phyloP scores from a whole-genome alignment of 2,888 invertebrate genomes.

The Polia nebulosa region DNA sequence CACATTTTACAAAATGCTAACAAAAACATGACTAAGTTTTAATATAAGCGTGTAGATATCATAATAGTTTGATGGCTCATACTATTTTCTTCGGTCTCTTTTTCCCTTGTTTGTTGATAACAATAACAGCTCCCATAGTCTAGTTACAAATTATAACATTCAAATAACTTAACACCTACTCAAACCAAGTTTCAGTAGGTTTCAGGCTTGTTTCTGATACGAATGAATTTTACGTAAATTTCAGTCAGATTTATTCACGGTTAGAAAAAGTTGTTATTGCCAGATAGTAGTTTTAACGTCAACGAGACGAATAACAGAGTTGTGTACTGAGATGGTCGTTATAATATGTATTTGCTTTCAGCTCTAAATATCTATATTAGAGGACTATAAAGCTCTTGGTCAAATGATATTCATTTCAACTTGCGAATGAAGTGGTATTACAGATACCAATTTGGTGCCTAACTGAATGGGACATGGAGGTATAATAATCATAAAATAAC shows the following conservation, averaged over 20 bases:
- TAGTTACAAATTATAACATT: slow-evolving; percentile 37
- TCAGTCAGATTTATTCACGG: slow-evolving; percentile 27
- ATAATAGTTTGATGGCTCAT: not conserved
- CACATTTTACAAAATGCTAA: not conserved
- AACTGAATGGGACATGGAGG: not conserved
- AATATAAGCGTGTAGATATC: no score
- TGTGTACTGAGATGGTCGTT: not conserved
- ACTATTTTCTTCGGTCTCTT: not conserved
- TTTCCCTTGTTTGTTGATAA: not conserved
- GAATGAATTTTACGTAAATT: slow-evolving; percentile 15
- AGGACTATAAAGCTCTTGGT: not conserved
- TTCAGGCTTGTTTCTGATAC: not conserved
- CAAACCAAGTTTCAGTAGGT: slow-evolving; percentile 12
- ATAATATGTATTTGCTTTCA: not conserved
- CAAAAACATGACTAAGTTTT: not conserved
- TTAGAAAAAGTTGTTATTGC: slow-evolving; percentile 39
- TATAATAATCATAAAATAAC: slow-evolving; percentile 27
- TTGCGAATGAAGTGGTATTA: not conserved
- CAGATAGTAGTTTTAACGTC: slow-evolving; percentile 7
- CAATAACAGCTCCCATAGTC: not conserved
- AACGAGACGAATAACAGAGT: not conserved
- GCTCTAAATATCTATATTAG: not conserved
- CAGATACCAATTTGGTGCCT: not conserved
- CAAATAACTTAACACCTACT: not conserved
- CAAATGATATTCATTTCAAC: not conserved